A percentile compares a stretch with the other conserved stretches of the same genome.
These are phyloP conservation scores for Dinocampus coccinellae DNA, from an alignment of 2,888 invertebrate species.

Conservation along the genomic window DNA sequence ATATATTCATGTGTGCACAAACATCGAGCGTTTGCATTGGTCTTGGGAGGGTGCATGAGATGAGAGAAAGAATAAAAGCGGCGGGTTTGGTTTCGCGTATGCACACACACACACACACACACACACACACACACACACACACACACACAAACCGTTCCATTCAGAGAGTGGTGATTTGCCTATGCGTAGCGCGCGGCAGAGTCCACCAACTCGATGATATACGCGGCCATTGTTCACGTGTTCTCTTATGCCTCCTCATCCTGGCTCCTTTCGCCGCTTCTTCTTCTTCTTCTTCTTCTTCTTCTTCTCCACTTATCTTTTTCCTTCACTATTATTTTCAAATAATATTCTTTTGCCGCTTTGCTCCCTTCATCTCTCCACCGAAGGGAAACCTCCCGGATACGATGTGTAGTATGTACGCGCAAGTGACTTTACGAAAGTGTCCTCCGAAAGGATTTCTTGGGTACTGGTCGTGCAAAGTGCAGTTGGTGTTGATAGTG, in stretches of 20 bases:
- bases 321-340: conserved; percentile 10
- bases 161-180: conserved; percentile 21
- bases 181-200: conserved; percentile 53
- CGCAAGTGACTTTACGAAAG: conserved; percentile 28
- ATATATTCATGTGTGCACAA: background rate
- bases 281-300: conserved; percentile 34
- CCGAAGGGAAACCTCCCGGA: conserved; percentile 16
- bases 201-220: conserved; percentile 65
- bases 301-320: conserved; percentile 25
- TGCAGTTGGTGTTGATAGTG: background rate
- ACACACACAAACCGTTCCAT: conserved; percentile 10
- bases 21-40: background rate
- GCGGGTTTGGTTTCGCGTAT: background rate
- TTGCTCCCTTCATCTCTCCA: conserved; percentile 14
- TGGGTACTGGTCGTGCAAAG: conserved; percentile 10
- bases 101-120: background rate
- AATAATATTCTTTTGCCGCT: conserved; percentile 30
- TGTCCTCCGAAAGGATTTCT: conserved; percentile 31
- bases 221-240: conserved; percentile 66
- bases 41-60: background rate
- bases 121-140: background rate
- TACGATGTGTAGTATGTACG: conserved; percentile 15
- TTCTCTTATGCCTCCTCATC: conserved; percentile 42
- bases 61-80: conserved; percentile 16
- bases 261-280: conserved; percentile 42